Percentiles rank a stretch among this genome's conserved stretches.
Conservation (phyloP, 1,140 invertebrate species). For the Drosophila melanica region DNA sequence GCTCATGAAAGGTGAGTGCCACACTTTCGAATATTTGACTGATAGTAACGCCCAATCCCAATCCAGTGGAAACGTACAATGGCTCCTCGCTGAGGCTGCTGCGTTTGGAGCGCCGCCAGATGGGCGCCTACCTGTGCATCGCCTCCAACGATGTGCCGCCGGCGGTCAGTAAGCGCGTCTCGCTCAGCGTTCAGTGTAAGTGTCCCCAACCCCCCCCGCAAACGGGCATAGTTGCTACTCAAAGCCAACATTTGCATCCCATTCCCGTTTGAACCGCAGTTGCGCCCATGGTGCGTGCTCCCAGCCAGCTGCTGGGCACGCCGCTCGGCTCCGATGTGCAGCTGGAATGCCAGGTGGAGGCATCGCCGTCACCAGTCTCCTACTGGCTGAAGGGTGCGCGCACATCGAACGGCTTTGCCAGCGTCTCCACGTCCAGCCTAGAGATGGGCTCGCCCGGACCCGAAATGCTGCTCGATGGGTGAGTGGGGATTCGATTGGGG, state of each 20-base stretch:
- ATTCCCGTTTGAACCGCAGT: constrained; percentile 85
- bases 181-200: constrained; percentile 95
- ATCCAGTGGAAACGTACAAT: constrained; percentile 90
- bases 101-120: constrained; percentile 91
- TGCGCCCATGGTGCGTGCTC: constrained; percentile 91
- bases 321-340: constrained; percentile 91
- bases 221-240: too few species aligned
- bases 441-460: constrained; percentile 81
- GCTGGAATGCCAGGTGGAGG: constrained; percentile 92
- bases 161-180: constrained; percentile 93
- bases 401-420: constrained; percentile 69
- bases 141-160: constrained; percentile 95
- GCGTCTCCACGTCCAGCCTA: constrained; percentile 71
- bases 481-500: constrained; percentile 67
- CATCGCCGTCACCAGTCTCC: constrained; percentile 92
- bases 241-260: too few species aligned
- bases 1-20: constrained; percentile 86
- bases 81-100: constrained; percentile 89
- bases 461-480: constrained; percentile 92
- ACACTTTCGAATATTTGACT: neutral
- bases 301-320: constrained; percentile 92
- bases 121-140: constrained; percentile 94
- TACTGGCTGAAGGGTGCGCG: constrained; percentile 92
- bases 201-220: constrained; percentile 49
- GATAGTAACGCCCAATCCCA: neutral